Evolutionary conservation across 2,888 invertebrate species (phyloP).

Genomic region (Heliconius ismenius): DNA sequence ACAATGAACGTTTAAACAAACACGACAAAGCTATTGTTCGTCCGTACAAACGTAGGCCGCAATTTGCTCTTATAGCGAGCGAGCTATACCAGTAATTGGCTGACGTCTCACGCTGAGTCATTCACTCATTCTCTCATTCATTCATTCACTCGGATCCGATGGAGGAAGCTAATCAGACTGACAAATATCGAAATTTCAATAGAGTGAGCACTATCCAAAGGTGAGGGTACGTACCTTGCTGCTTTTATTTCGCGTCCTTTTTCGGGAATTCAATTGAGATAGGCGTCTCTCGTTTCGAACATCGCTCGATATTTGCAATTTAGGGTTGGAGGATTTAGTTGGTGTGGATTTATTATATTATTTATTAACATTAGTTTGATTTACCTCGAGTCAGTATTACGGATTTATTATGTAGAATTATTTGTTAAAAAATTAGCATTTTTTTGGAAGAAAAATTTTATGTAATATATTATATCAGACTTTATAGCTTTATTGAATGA

Average conservation of each 20-base stretch:
- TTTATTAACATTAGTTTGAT: neutral
- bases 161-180: constrained; percentile 77
- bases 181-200: constrained; percentile 78
- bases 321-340: constrained; percentile 34
- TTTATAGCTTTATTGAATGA: neutral
- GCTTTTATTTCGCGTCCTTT: constrained; percentile 75
- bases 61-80: constrained; percentile 40
- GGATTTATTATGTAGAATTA: neutral
- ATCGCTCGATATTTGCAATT: constrained; percentile 68
- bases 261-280: constrained; percentile 80
- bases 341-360: neutral
- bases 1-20: constrained; percentile 30
- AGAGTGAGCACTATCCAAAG: constrained; percentile 67
- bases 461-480: neutral
- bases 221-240: constrained; percentile 58
- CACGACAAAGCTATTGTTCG: constrained; percentile 45
- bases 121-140: constrained; percentile 54
- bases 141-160: constrained; percentile 53
- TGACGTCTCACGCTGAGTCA: constrained; percentile 70
- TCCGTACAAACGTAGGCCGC: constrained; percentile 45
- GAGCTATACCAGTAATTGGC: constrained; percentile 52
- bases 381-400: neutral
- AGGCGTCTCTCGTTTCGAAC: constrained; percentile 73
- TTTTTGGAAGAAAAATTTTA: neutral
- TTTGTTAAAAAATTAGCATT: neutral